Base-by-base conservation (phyloP, 2,797 vertebrate species). In the Phoeniculus purpureus region DNA sequence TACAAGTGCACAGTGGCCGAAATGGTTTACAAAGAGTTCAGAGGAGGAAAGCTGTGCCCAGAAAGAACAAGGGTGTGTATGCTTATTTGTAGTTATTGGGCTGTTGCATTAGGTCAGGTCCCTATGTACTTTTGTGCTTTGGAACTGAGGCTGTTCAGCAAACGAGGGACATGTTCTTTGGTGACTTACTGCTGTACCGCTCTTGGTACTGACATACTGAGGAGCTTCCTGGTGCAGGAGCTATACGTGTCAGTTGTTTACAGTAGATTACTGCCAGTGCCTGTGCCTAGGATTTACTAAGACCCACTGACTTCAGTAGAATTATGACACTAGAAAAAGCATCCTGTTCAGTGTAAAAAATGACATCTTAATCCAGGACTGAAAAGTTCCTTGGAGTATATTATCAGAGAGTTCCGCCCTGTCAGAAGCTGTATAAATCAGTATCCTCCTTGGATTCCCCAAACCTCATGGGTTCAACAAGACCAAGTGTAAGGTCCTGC, bases 291-390 rank as follows among this genome's bases (percentile, higher is more conserved):
- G 61, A 88, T 83, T 91, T 77, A 52, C 1, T 1, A 76, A 58
- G 56, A 61, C 60, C 47, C 17, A 12, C 34, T 91, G 68, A 77
- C 55, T 89, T 92, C 66, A 89, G 32, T 17, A 86, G 68, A 67
- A 87, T 48, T 80, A 60, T 11, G 65, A 64, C 50, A 66, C 37
- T 71, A 51, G 60, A 66, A 84, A 58, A 86, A 75, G 72, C 16
- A 20, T 85, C n/a, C 59, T 59, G 48, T 75, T 74, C 60, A 73
- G 3, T 54, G 43, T 60, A 74, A 93, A 87, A 94, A 94, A 79
- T 71, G 34, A 67, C 47, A 80, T 77, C 73, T 75, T 87, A 81
- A 91, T 84, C 86, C 65, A 68, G 65, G 71, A 67, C 34, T 58
- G 51, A 80, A 45, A 65, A 75, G 66, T 85, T 92, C 73, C 17